Evolutionary conservation across 2,113 vertebrate species (phyloP).

Genomic region (Gambusia affinis): DNA sequence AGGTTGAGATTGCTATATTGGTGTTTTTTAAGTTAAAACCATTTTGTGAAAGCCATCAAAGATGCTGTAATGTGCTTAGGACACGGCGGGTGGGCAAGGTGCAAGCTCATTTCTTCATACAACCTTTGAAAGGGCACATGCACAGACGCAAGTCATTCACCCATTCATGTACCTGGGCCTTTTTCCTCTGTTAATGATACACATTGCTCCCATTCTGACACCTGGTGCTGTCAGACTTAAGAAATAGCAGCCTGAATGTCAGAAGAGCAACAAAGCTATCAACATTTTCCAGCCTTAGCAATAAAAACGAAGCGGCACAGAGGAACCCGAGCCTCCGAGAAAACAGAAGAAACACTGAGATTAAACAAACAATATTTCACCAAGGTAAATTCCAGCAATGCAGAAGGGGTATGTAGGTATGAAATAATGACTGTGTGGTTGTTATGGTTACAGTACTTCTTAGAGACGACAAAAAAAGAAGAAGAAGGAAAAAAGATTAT

Average conservation of each 20-base stretch:
- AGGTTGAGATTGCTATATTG: too few relatives aligned
- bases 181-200: background rate
- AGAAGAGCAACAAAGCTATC: constrained; percentile 13
- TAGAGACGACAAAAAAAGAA: too few relatives aligned
- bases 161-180: background rate
- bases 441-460: constrained; percentile 54
- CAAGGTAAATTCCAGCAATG: constrained; percentile 12
- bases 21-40: background rate
- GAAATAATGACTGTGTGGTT: constrained; percentile 34
- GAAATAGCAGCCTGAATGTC: background rate
- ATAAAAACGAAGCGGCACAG: background rate
- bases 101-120: background rate
- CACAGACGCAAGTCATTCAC: background rate
- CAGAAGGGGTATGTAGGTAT: background rate
- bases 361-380: constrained; percentile 16
- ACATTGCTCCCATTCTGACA: background rate
- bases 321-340: background rate
- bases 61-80: background rate
- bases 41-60: background rate
- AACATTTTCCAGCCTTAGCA: constrained; percentile 2
- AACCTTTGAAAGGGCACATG: background rate
- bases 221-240: background rate
- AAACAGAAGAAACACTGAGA: background rate
- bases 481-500: too few relatives aligned
- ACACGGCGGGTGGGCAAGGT: background rate